Percentiles rank a stretch among this genome's conserved stretches.
These are phyloP conservation scores for Tetraneura akinire DNA, from an alignment of 1,140 invertebrate genomes.

Conservation along the genomic window DNA sequence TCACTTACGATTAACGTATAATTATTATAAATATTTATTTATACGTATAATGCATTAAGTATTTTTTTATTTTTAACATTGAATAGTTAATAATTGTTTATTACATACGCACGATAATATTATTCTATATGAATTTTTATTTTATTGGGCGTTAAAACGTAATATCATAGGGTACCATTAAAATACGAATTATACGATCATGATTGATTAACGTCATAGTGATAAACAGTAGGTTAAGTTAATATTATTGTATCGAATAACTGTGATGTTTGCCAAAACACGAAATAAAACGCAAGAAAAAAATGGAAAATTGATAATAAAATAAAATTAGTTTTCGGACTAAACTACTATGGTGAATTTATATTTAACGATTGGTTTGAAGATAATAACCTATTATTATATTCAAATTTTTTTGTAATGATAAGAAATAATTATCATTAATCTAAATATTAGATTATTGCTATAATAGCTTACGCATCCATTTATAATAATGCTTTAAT, in stretches of 20 bases:
- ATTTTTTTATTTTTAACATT: too few relatives aligned
- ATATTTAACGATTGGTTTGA: too few relatives aligned
- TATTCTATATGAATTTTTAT: too few relatives aligned
- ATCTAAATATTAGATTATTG: too few relatives aligned
- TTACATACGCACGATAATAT: too few relatives aligned
- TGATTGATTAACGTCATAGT: constrained; percentile 17
- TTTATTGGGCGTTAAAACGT: background rate
- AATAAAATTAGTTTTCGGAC: background rate
- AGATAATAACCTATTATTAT: background rate
- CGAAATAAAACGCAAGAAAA: background rate
- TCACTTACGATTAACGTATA: too few relatives aligned
- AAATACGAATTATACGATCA: background rate
- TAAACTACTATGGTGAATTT: background rate
- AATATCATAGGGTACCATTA: background rate
- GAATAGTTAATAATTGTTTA: too few relatives aligned
- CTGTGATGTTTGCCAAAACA: background rate
- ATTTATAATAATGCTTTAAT: too few relatives aligned
- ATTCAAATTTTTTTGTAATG: background rate
- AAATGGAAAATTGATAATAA: background rate
- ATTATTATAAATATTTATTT: too few relatives aligned
- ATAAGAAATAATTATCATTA: too few relatives aligned
- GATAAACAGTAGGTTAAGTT: background rate
- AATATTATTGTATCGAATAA: background rate
- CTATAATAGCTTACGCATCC: too few relatives aligned
- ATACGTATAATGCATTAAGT: too few relatives aligned